Evolutionary conservation across 2,888 invertebrate species (phyloP), one percentile per base, ranked within the genome.

Genomic region (Acrocyrtus sp.): DNA sequence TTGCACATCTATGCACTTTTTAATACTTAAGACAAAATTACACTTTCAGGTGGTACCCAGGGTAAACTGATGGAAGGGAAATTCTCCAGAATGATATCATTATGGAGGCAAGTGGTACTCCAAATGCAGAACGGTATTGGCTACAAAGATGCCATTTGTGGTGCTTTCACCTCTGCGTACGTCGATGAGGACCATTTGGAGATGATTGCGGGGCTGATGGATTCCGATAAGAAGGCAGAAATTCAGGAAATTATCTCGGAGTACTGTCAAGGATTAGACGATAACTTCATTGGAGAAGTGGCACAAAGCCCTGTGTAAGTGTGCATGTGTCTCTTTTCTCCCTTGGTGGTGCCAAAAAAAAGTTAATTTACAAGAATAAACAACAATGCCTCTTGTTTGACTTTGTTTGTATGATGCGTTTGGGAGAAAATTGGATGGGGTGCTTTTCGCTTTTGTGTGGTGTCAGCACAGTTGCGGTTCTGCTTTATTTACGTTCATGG

Each of bases 101-200:
- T 48, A 27, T 50, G 53, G 60, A 57, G 47, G 60, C 72, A 72
- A 43, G 74, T 77, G 48, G 60, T 56, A 8, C 24, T 74, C 19
- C 75, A 77, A 56, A 65, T 77, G 53, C 67, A 77, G 39, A 68
- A 69, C 21, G 75, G 75, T 15, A 48, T 73, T 24, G 19, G 60
- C 22, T 65, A 70, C 26, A 50, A 48, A 29, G 75, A 77, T 3
- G 66, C 75, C 24, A 63, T 74, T 24, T 57, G 57, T 39, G 62
- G 39, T 39, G 74, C 77, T 3, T 72, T 68, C 34, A 22, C 60
- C 2, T 51, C 62, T 10, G 27, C 72, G 17, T 74, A 72, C 29
- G 29, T 63, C 1, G 57, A 63, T 4, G 62, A 62, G 27, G 60
- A 53, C 45, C 15, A 27, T 41, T 45, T 34, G 19, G n/a, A n/a